Evolutionary conservation across 37 sponge, comb jelly and placozoan species (phyloP).

Genomic region (Hexactinellida sp.): DNA sequence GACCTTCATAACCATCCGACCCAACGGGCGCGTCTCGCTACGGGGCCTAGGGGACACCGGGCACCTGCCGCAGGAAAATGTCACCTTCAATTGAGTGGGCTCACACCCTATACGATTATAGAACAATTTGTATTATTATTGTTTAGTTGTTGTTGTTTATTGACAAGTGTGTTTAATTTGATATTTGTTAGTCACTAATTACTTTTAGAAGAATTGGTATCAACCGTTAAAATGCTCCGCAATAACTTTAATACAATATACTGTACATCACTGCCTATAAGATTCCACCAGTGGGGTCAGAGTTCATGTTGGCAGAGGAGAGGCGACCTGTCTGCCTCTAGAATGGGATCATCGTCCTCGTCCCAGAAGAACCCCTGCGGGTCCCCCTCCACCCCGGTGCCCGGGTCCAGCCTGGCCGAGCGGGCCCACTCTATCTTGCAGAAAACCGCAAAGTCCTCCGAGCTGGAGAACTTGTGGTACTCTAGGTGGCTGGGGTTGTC

Average conservation of each 20-base stretch:
- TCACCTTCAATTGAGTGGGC: constrained; percentile 43
- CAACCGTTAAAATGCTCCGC: neutral
- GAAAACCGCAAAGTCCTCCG: neutral
- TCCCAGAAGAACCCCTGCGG: neutral
- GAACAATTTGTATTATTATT: neutral
- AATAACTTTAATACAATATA: neutral
- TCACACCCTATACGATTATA: neutral
- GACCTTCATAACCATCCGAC: constrained; percentile 60
- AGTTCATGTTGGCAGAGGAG: neutral
- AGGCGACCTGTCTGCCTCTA: neutral
- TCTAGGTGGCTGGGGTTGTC: neutral
- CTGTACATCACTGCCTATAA: no score
- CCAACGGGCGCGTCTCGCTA: constrained; percentile 67
- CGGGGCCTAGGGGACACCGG: constrained; percentile 60
- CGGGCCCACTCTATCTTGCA: neutral
- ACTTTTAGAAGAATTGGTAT: no score
- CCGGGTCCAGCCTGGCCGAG: neutral
- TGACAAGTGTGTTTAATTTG: neutral
- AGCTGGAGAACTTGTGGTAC: neutral
- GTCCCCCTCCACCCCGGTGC: neutral
- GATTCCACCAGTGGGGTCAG: no score
- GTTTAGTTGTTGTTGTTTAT: neutral
- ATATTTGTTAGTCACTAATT: no score
- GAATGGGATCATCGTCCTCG: neutral
- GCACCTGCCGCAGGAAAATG: constrained; percentile 60